Percentiles rank a stretch among this genome's conserved stretches.
These are phyloP conservation scores for Seira ritae DNA, from an alignment of 2,888 invertebrate genomes.

Conservation along the genomic window DNA sequence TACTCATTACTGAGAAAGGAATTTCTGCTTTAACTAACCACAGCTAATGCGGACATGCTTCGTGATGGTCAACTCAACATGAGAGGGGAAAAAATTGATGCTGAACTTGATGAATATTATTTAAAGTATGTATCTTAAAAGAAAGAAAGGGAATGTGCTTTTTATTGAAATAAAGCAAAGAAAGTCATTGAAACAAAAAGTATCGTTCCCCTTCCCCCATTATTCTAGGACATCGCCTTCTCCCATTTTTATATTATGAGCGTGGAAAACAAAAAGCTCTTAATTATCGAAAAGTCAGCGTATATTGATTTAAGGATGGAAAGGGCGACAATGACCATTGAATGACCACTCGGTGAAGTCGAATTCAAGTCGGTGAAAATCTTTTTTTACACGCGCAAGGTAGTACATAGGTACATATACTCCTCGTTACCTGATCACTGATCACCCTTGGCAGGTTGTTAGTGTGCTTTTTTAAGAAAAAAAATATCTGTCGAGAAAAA, in stretches of 20 bases:
- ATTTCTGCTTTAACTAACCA: constrained; percentile 22
- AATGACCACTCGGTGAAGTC: constrained; percentile 18
- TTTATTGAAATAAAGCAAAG: background rate
- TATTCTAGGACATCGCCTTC: background rate
- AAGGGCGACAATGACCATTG: constrained; percentile 43
- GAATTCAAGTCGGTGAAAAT: background rate
- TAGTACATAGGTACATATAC: background rate
- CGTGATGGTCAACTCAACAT: constrained; percentile 27
- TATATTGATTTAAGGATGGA: background rate
- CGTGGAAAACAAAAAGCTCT: constrained; percentile 26
- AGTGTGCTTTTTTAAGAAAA: constrained; percentile 6
- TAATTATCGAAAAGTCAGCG: constrained; percentile 30
- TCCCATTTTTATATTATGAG: background rate
- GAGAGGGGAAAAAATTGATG: no score
- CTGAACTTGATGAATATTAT: no score
- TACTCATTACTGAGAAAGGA: constrained; percentile 18
- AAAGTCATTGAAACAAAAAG: background rate
- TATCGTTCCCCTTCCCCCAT: background rate
- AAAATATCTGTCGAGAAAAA: background rate
- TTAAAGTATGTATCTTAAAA: no score
- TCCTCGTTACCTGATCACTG: constrained; percentile 3
- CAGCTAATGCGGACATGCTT: constrained; percentile 6
- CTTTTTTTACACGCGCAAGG: background rate
- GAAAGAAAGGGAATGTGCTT: background rate
- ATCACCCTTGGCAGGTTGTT: constrained; percentile 10